phyloP scores from a whole-genome alignment of 92 coral and sea anemone genomes.

The Anthopleura xanthogrammica region DNA sequence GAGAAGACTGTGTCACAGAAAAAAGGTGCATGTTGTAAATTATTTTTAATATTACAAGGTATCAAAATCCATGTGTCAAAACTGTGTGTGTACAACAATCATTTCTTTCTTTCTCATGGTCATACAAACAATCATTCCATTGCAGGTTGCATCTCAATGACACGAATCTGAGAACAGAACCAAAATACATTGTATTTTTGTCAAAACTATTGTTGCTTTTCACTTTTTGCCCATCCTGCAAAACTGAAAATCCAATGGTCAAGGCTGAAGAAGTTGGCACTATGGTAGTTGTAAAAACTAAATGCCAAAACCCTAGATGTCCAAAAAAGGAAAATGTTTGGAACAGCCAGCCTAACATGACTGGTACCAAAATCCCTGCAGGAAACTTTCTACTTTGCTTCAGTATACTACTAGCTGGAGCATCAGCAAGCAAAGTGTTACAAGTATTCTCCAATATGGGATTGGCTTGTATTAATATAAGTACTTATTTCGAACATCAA shows the following conservation, averaged over 20 bases:
- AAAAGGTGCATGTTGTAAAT: too few species aligned
- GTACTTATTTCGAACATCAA: slow-evolving; percentile 26
- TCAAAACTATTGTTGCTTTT: neutral
- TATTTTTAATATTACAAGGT: too few species aligned
- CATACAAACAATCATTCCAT: too few species aligned
- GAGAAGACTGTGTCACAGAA: too few species aligned
- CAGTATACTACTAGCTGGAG: slow-evolving; percentile 36
- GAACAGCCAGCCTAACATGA: slow-evolving; percentile 46
- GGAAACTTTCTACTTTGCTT: slow-evolving; percentile 45
- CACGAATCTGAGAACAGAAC: too few species aligned
- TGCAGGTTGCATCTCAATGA: too few species aligned
- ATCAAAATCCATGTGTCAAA: too few species aligned
- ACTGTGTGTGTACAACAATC: too few species aligned
- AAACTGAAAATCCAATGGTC: slow-evolving; percentile 32
- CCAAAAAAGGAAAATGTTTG: slow-evolving; percentile 24
- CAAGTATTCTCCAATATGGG: slow-evolving; percentile 45
- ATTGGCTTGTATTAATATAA: slow-evolving; percentile 26
- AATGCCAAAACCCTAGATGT: slow-evolving; percentile 30
- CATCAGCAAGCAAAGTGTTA: slow-evolving; percentile 36
- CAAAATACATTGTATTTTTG: too few species aligned
- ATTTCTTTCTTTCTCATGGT: too few species aligned
- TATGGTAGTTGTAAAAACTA: slow-evolving; percentile 25
- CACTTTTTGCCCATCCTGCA: slow-evolving; percentile 35
- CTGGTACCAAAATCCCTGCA: slow-evolving; percentile 25
- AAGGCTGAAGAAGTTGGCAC: slow-evolving; percentile 33